These are phyloP conservation scores for Ameiurus melas DNA, from an alignment of 2,113 vertebrate genomes.

Conservation along the genomic window DNA sequence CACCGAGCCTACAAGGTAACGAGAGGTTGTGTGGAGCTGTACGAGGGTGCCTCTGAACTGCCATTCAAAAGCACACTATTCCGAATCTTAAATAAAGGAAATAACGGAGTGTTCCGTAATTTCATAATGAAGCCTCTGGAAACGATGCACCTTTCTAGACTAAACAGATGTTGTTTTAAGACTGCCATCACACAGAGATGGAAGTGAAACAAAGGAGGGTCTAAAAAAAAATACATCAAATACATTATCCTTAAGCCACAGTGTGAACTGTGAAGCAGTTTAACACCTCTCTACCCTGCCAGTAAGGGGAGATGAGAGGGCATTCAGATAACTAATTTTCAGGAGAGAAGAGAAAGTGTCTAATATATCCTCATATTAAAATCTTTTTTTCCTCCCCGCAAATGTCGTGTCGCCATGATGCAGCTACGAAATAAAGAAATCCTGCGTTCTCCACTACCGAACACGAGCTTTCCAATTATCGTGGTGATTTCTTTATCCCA, in stretches of 20 bases:
- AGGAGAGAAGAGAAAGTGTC: background rate
- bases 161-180: slow-evolving; percentile 33
- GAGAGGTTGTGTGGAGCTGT: background rate
- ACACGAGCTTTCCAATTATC: background rate
- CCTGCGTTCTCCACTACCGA: background rate
- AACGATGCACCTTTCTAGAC: slow-evolving; percentile 33
- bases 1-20: slow-evolving; percentile 15
- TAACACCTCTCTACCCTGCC: background rate
- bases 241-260: background rate
- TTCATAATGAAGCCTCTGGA: slow-evolving; percentile 39
- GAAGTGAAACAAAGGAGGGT: slow-evolving; percentile 27
- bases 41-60: background rate
- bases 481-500: background rate
- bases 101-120: slow-evolving; percentile 40
- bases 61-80: slow-evolving; percentile 42
- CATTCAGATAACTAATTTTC: background rate
- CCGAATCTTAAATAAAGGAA: slow-evolving; percentile 32
- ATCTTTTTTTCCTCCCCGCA: no score
- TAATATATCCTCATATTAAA: no score
- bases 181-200: slow-evolving; percentile 5
- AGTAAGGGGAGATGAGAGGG: background rate
- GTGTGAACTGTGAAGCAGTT: background rate
- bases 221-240: background rate
- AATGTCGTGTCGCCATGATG: background rate
- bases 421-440: background rate